Conservation (phyloP, 2,888 invertebrate genomes). For the Pteria penguin region DNA sequence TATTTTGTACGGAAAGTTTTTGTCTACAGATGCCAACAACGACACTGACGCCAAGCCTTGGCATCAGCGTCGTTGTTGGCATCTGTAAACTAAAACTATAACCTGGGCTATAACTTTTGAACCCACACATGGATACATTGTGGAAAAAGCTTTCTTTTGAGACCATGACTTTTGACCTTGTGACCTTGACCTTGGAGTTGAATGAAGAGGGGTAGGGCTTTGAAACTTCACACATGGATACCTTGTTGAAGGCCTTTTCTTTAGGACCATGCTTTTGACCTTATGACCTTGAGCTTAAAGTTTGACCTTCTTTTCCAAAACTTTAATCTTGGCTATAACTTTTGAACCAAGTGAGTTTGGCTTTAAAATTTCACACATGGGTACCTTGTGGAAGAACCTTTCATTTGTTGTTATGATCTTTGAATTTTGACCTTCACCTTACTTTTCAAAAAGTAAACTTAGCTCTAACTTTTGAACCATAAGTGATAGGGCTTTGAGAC, state of each 20-base stretch:
- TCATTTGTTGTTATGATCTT: background rate
- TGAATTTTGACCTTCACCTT: background rate
- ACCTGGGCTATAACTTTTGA: background rate
- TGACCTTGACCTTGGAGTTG: background rate
- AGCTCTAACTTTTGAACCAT: no score
- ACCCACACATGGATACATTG: background rate
- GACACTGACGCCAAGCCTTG: no score
- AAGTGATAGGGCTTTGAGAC: no score
- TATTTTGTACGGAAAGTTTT: no score
- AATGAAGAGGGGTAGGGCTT: background rate
- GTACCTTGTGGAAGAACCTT: background rate
- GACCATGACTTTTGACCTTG: background rate
- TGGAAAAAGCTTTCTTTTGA: background rate
- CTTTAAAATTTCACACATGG: background rate
- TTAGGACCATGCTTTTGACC: background rate
- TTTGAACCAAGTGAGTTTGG: background rate
- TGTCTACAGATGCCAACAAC: no score
- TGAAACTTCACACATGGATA: background rate
- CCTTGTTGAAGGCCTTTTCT: background rate
- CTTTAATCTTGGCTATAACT: background rate
- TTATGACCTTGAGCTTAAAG: background rate
- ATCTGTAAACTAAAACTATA: no score
- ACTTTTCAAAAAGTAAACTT: no score
- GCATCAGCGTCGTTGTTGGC: no score
- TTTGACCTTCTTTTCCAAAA: background rate